These are phyloP conservation scores for Proisotoma minuta DNA, from an alignment of 2,888 invertebrate genomes.

Conservation along the genomic window DNA sequence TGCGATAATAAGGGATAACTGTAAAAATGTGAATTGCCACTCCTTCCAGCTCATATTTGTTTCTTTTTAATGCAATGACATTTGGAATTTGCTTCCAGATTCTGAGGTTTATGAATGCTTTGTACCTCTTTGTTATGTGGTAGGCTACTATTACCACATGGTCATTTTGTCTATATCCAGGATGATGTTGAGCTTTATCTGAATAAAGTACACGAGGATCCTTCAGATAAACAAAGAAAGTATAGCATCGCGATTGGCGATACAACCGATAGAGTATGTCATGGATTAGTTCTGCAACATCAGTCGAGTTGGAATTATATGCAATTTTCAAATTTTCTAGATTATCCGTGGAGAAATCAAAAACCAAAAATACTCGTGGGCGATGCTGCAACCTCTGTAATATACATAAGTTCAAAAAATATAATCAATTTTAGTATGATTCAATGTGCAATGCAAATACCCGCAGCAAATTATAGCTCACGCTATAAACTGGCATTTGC, in stretches of 20 bases:
- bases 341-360: constrained; percentile 5
- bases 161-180: constrained; percentile 29
- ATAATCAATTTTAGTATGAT: not conserved
- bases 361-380: constrained; percentile 7
- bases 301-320: not conserved
- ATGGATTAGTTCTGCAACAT: constrained; percentile 6
- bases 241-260: constrained; percentile 20
- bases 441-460: constrained; percentile 2
- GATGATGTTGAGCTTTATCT: constrained; percentile 7
- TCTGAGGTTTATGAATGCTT: constrained; percentile 7
- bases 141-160: constrained; percentile 19
- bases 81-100: constrained; percentile 35
- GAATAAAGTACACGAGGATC: constrained; percentile 24
- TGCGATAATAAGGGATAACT: constrained; percentile 23
- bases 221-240: constrained; percentile 27
- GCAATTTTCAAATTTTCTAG: not conserved
- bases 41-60: not conserved
- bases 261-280: constrained; percentile 19
- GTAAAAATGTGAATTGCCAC: constrained; percentile 20
- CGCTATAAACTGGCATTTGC: constrained; percentile 12
- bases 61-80: constrained; percentile 19
- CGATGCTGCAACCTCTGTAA: constrained; percentile 2
- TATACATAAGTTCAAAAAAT: not conserved
- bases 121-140: constrained; percentile 19
- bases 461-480: constrained; percentile 7